phyloP scores from a whole-genome alignment of 2,113 vertebrate genomes.

The Crotalus helleri region DNA sequence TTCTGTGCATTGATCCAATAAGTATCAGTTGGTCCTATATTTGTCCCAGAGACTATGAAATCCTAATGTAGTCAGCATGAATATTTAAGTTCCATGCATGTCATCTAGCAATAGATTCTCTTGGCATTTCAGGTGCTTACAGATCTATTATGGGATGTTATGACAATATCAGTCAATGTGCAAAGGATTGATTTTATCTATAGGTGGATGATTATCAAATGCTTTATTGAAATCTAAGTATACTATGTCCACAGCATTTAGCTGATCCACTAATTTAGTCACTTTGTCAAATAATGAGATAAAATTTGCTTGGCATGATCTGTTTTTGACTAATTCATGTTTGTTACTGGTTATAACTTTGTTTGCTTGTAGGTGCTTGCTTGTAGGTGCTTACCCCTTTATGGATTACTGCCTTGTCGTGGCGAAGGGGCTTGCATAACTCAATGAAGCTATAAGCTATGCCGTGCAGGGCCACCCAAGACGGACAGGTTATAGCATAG shows the following conservation, averaged over 20 bases:
- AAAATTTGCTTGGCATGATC: neutral
- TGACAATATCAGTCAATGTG: no score
- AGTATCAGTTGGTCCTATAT: neutral
- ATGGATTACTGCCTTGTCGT: no score
- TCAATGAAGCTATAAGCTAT: no score
- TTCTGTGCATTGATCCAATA: neutral
- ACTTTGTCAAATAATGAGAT: neutral
- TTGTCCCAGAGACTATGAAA: neutral
- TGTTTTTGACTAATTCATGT: neutral
- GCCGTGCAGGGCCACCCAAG: no score
- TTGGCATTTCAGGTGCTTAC: neutral
- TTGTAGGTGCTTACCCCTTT: no score
- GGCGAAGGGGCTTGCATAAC: no score
- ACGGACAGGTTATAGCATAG: no score
- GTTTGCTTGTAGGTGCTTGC: neutral
- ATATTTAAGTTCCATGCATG: neutral
- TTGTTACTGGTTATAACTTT: neutral
- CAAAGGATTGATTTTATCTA: neutral
- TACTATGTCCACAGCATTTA: neutral
- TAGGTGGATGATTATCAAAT: constrained; percentile 3
- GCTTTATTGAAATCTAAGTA: neutral
- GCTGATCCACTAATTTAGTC: neutral
- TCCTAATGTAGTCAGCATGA: neutral
- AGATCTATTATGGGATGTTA: neutral
- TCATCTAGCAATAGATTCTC: neutral